A percentile compares a stretch with the other conserved stretches of the same genome.
These are phyloP conservation scores for Macaca nemestrina DNA, from an alignment of 2,113 vertebrate species.

Conservation along the genomic window DNA sequence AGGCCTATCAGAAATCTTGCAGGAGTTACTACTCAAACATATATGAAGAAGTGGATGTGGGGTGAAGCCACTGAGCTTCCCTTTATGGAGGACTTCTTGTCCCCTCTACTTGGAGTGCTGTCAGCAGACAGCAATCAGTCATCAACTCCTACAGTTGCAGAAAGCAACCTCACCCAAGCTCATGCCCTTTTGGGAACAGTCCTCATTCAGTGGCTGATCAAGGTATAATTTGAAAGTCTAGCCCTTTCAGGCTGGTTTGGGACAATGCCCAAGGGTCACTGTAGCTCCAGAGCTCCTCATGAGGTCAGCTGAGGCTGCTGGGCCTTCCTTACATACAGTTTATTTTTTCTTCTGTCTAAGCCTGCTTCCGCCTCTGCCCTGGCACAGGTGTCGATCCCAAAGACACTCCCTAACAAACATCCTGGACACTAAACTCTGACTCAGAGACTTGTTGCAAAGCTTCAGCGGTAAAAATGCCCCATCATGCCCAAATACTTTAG, in stretches of 20 bases:
- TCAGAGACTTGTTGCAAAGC: conserved; percentile 42
- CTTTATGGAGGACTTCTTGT: background rate
- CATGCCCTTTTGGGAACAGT: background rate
- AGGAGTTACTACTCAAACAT: background rate
- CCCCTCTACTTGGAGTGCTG: background rate
- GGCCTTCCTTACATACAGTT: background rate
- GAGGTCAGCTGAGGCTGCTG: background rate
- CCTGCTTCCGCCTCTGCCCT: conserved; percentile 14
- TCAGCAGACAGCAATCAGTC: background rate
- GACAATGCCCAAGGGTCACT: background rate
- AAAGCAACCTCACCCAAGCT: background rate
- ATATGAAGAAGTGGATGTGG: background rate
- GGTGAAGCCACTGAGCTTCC: background rate
- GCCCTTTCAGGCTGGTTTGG: background rate
- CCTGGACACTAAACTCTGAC: conserved; percentile 60
- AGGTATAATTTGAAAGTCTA: background rate
- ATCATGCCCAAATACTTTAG: background rate
- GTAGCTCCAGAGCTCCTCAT: background rate
- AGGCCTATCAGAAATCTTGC: background rate
- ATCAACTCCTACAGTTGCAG: background rate
- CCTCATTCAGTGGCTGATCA: background rate
- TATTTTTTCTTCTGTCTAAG: background rate
- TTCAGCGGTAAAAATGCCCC: background rate
- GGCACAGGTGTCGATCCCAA: background rate
- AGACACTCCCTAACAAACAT: conserved; percentile 49